A percentile compares a stretch with the other conserved stretches of the same genome.
Conservation (phyloP, 2,888 invertebrate genomes). For the Sialis fuliginosa region DNA sequence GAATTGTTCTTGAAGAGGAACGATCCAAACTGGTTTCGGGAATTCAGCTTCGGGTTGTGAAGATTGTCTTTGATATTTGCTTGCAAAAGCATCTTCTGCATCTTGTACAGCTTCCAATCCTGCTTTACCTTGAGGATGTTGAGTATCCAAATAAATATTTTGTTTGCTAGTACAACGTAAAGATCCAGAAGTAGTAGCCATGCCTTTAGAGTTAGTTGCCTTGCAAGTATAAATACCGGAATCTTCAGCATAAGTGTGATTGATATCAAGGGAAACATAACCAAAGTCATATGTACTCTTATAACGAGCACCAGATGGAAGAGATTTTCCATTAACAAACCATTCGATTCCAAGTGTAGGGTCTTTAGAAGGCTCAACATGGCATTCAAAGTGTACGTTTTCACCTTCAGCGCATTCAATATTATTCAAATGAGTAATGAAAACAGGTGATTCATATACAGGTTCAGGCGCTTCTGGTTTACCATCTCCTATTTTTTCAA, state of each 20-base stretch:
- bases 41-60: slow-evolving; percentile 58
- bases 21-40: slow-evolving; percentile 73
- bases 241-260: slow-evolving; percentile 77
- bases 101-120: slow-evolving; percentile 80
- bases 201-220: slow-evolving; percentile 75
- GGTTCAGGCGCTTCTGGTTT: slow-evolving; percentile 57
- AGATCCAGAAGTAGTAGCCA: slow-evolving; percentile 79
- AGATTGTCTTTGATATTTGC: slow-evolving; percentile 49
- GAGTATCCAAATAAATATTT: slow-evolving; percentile 71
- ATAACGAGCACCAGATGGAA: slow-evolving; percentile 77
- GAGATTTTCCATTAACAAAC: slow-evolving; percentile 83
- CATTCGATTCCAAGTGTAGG: slow-evolving; percentile 85
- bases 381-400: slow-evolving; percentile 78
- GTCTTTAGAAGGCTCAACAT: slow-evolving; percentile 81
- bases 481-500: slow-evolving; percentile 61
- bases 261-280: slow-evolving; percentile 79
- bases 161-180: slow-evolving; percentile 67
- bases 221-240: slow-evolving; percentile 83
- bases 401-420: slow-evolving; percentile 77
- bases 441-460: slow-evolving; percentile 68
- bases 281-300: slow-evolving; percentile 93
- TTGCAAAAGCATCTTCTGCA: slow-evolving; percentile 65
- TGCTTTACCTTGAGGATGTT: slow-evolving; percentile 85
- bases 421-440: slow-evolving; percentile 80
- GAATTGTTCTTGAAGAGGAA: slow-evolving; percentile 65